Conservation (phyloP, 92 coral and sea anemone species). For the Parazoanthus atlanticus region DNA sequence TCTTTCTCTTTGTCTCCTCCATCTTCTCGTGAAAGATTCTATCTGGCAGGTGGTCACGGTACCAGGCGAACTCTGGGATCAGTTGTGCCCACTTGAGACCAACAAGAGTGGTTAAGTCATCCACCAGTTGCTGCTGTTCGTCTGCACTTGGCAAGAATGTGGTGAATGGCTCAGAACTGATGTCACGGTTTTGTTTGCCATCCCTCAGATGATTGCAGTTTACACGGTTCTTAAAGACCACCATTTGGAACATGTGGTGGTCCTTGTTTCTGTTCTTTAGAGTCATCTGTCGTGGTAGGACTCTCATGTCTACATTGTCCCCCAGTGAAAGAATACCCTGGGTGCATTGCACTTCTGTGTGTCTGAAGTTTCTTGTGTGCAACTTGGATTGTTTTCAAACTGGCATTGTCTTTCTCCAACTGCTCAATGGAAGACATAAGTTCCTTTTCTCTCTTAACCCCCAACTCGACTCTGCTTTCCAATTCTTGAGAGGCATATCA, state of each 20-base stretch:
- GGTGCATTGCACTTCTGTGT: slow-evolving; percentile 54
- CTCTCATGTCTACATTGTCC: slow-evolving; percentile 59
- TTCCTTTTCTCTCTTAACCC: slow-evolving; percentile 22
- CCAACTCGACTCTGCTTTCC: slow-evolving; percentile 47
- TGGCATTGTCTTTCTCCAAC: slow-evolving; percentile 19
- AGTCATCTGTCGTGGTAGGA: slow-evolving; percentile 58
- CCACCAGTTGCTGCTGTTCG: slow-evolving; percentile 40
- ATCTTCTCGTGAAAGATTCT: slow-evolving; percentile 32
- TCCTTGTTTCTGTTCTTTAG: slow-evolving; percentile 56
- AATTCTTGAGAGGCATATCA: slow-evolving; percentile 39
- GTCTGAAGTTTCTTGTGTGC: neutral
- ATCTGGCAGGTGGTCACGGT: slow-evolving; percentile 34
- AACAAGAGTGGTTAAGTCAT: slow-evolving; percentile 28
- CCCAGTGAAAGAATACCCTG: slow-evolving; percentile 63
- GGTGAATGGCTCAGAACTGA: slow-evolving; percentile 49
- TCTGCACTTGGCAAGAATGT: slow-evolving; percentile 53
- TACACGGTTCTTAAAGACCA: slow-evolving; percentile 57
- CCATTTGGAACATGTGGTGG: slow-evolving; percentile 58
- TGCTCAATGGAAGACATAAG: neutral
- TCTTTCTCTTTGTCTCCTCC: slow-evolving; percentile 45
- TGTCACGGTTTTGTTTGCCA: slow-evolving; percentile 25
- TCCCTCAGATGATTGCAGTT: slow-evolving; percentile 52
- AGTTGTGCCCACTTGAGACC: slow-evolving; percentile 44
- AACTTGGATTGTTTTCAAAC: neutral
- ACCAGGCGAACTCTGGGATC: slow-evolving; percentile 55